Evolutionary conservation across 2,113 vertebrate genomes (phyloP), one percentile per base, ranked within the genome.

Genomic region (Eira barbara): DNA sequence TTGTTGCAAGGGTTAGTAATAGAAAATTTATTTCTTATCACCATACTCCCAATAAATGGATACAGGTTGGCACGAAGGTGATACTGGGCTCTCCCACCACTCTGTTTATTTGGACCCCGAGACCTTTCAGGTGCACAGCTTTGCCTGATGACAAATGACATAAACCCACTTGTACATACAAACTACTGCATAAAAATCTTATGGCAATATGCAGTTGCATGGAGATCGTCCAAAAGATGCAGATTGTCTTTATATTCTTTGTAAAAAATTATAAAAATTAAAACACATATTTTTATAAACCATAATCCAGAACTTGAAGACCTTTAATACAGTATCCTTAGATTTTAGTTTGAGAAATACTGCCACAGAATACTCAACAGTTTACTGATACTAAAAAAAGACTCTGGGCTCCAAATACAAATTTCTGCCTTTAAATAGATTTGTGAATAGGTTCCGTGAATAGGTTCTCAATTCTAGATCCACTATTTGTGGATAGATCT

Each of bases 381-480:
- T 91, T 86, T 74, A 25, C 29, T 81, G n/a, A 69, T 81, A 57
- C 71, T 42, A 83, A 55, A 83, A 92, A 31, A 67, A 65, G 39
- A 69, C 52, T 74, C 83, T 11, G 27, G 10, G 8, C 10, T 84
- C 71, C 39, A 76, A 76, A 84, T 69, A 21, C 57, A 95, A 73
- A 91, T 85, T 91, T 84, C 31, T 94, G 2, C 67, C n/a, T 89
- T 92, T 85, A 96, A 91, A 59, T 89, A 73, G 76, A 73, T 81
- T 65, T 80, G 13, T 57, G 55, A 57, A 57, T 57, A 57, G 57
- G 21, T 59, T 59, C 21, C 21, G 7, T 85, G 84, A 85, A 47
- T 81, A 69, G 14, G 31, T 95, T 95, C 31, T 81, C n/a, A 85
- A 59, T 57, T 93, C 65, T 69, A n/a, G 34, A 65, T 65, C 29